Percentiles rank a stretch among this genome's conserved stretches.
These are phyloP conservation scores for Sarotherodon lohbergeri DNA, from an alignment of 2,113 vertebrate genomes.

Conservation along the genomic window DNA sequence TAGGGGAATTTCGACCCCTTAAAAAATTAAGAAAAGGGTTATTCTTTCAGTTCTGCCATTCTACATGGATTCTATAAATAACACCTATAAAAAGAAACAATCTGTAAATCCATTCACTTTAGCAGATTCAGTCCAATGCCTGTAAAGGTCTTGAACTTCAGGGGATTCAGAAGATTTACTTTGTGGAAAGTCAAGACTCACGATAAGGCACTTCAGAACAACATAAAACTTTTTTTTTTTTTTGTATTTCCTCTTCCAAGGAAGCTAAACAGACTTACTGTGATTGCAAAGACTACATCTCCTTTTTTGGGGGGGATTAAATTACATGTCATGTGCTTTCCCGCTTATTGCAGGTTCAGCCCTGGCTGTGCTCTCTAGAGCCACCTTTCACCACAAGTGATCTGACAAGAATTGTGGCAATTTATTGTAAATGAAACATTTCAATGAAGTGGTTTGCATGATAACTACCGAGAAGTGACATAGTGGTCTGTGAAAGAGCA, in stretches of 20 bases:
- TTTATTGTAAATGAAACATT: background rate
- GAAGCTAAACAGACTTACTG: background rate
- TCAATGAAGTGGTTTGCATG: background rate
- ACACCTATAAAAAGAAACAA: background rate
- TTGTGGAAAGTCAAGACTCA: background rate
- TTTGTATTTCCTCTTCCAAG: background rate
- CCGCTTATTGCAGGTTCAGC: background rate
- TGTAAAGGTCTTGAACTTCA: background rate
- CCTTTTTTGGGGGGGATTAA: background rate
- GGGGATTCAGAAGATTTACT: background rate
- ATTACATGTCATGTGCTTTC: background rate
- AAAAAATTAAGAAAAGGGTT: background rate
- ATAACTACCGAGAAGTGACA: background rate
- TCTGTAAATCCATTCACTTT: background rate
- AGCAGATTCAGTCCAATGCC: background rate
- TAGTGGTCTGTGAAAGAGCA: background rate
- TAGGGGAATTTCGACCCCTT: background rate
- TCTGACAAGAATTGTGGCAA: background rate
- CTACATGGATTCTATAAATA: background rate
- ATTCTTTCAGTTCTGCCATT: background rate
- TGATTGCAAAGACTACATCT: background rate
- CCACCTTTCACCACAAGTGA: background rate
- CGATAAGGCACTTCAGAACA: background rate
- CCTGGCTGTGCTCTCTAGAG: background rate
- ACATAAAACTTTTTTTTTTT: background rate